These are phyloP conservation scores for Sinopyrophorus schimmeli DNA, from an alignment of 2,888 invertebrate genomes.

Conservation along the genomic window DNA sequence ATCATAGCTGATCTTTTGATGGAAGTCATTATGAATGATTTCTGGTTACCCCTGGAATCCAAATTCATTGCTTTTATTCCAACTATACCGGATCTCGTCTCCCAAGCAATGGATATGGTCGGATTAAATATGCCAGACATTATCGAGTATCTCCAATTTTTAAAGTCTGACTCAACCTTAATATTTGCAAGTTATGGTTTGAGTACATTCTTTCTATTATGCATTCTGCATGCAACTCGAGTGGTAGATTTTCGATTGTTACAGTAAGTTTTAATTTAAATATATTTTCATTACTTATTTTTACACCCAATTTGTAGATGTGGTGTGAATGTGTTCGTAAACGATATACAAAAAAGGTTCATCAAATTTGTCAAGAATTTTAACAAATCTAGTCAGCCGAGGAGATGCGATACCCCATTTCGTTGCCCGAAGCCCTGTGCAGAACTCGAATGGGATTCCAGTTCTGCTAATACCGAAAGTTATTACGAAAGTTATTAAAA, in stretches of 20 bases:
- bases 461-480: no score
- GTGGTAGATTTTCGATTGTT: constrained; percentile 39
- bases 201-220: constrained; percentile 41
- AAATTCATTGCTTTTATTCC: constrained; percentile 37
- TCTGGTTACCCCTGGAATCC: constrained; percentile 52
- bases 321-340: background rate
- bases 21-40: constrained; percentile 48
- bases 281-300: no score
- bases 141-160: constrained; percentile 33
- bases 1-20: constrained; percentile 44
- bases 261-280: constrained; percentile 36
- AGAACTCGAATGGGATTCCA: no score
- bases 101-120: constrained; percentile 31
- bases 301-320: no score
- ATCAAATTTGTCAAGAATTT: no score
- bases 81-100: constrained; percentile 40
- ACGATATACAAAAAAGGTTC: no score
- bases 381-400: no score
- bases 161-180: constrained; percentile 38
- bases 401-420: no score
- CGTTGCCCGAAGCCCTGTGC: no score
- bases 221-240: constrained; percentile 38
- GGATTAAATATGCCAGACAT: constrained; percentile 36
- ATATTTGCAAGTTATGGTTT: constrained; percentile 44
- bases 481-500: no score